Evolutionary conservation across 1,140 invertebrate species (phyloP).

Genomic region (Rhagoletis zephyria): DNA sequence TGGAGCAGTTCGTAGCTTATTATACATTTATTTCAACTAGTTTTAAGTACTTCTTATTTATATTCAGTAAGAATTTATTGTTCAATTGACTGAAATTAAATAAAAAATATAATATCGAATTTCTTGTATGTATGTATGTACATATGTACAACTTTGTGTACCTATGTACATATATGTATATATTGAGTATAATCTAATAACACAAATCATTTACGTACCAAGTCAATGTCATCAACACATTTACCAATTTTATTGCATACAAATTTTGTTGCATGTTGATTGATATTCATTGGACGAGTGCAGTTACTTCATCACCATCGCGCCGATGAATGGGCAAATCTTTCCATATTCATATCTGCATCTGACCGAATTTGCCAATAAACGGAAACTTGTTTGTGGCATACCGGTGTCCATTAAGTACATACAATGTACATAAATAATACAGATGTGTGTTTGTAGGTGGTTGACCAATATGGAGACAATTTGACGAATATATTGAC

Average conservation of each 20-base stretch:
- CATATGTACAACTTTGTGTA: no score
- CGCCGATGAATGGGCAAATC: neutral
- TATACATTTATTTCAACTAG: no score
- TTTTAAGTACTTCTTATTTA: no score
- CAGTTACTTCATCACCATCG: slow-evolving; percentile 2
- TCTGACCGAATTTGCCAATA: slow-evolving; percentile 4
- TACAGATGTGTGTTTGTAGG: neutral
- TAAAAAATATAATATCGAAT: no score
- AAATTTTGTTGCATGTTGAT: neutral
- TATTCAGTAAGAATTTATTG: no score
- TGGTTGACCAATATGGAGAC: neutral
- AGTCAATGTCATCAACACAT: neutral
- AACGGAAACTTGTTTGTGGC: slow-evolving; percentile 28
- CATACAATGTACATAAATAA: no score
- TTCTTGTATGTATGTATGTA: no score
- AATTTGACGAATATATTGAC: slow-evolving; percentile 24
- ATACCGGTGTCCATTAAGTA: neutral
- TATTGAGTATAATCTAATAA: no score
- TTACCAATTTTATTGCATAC: neutral
- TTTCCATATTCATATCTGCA: slow-evolving; percentile 1
- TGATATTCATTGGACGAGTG: neutral
- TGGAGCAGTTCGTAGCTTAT: no score
- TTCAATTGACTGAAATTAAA: no score
- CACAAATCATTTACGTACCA: no score
- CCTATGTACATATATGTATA: no score